phyloP scores from a whole-genome alignment of 2,888 invertebrate species.

The Hemithea aestivaria region DNA sequence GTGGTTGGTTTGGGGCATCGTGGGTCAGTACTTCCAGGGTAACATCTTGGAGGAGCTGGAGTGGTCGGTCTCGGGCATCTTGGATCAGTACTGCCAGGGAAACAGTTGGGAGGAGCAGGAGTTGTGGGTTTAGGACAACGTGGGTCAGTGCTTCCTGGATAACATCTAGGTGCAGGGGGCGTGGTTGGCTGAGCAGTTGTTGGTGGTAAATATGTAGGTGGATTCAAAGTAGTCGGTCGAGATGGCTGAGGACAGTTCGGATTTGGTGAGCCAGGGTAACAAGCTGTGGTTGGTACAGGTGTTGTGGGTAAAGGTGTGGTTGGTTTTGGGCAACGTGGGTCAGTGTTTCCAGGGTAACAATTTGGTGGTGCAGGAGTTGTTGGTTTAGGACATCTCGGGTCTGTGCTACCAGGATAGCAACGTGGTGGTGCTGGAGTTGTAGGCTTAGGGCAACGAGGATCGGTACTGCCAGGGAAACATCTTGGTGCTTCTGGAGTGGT shows the following conservation, averaged over 20 bases:
- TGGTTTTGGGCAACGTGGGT: conserved; percentile 29
- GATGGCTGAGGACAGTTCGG: conserved; percentile 44
- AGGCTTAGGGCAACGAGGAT: conserved; percentile 39
- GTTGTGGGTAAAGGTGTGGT: conserved; percentile 19
- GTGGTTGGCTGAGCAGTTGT: conserved; percentile 19
- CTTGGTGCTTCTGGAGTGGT: conserved; percentile 21
- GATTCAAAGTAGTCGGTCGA: conserved; percentile 31
- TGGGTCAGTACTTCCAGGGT: conserved; percentile 42
- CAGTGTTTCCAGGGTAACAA: conserved; percentile 26
- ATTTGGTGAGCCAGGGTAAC: conserved; percentile 36
- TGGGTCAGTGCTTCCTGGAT: conserved; percentile 47
- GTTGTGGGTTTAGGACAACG: conserved; percentile 41
- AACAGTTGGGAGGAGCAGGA: conserved; percentile 33
- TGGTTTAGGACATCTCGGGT: conserved; percentile 51
- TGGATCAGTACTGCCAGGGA: conserved; percentile 36
- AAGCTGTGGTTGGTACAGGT: too few relatives aligned
- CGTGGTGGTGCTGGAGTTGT: conserved; percentile 23
- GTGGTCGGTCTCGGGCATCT: conserved; percentile 39
- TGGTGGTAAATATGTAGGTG: conserved; percentile 36
- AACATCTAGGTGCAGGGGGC: conserved; percentile 24
- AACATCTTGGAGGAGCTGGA: conserved; percentile 27
- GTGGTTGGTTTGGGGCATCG: conserved; percentile 43
- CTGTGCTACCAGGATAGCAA: conserved; percentile 42
- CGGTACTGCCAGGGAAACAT: conserved; percentile 31
- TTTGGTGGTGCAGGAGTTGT: conserved; percentile 22